Percentiles rank a stretch among this genome's conserved stretches.
Conservation (phyloP, 1,140 invertebrate species). For the Paralvinella palmiformis region DNA sequence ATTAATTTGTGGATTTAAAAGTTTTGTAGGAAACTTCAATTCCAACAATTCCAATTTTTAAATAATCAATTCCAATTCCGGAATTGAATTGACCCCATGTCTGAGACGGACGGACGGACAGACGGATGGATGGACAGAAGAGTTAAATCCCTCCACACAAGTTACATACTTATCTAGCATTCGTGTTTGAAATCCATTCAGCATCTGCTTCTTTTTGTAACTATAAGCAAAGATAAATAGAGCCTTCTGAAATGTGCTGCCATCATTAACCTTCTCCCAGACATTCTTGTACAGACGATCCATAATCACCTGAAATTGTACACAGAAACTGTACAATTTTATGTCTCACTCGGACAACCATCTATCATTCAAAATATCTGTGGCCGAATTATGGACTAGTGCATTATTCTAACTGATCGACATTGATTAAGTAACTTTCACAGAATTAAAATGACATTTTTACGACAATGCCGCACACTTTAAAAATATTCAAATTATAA, state of each 20-base stretch:
- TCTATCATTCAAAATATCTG: too few species aligned
- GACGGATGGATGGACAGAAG: not conserved
- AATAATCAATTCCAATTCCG: not conserved
- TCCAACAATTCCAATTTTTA: not conserved
- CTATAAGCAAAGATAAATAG: slow-evolving; percentile 82
- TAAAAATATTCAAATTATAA: too few species aligned
- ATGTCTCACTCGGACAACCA: too few species aligned
- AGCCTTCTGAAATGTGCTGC: slow-evolving; percentile 65
- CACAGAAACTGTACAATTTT: too few species aligned
- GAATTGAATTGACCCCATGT: not conserved
- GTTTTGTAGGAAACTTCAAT: too few species aligned
- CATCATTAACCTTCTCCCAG: slow-evolving; percentile 79
- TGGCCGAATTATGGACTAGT: too few species aligned
- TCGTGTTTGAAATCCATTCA: slow-evolving; percentile 49
- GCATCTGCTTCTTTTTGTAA: slow-evolving; percentile 72
- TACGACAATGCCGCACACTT: too few species aligned
- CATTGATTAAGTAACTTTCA: too few species aligned
- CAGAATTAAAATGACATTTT: too few species aligned
- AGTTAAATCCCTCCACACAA: not conserved
- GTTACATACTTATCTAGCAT: slow-evolving; percentile 53
- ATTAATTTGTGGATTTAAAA: too few species aligned
- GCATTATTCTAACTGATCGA: too few species aligned
- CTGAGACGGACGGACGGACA: not conserved
- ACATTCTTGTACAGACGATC: slow-evolving; percentile 94
- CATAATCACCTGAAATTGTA: slow-evolving; percentile 79